These are phyloP conservation scores for Colius striatus DNA, from an alignment of 2,113 vertebrate genomes.

Conservation along the genomic window DNA sequence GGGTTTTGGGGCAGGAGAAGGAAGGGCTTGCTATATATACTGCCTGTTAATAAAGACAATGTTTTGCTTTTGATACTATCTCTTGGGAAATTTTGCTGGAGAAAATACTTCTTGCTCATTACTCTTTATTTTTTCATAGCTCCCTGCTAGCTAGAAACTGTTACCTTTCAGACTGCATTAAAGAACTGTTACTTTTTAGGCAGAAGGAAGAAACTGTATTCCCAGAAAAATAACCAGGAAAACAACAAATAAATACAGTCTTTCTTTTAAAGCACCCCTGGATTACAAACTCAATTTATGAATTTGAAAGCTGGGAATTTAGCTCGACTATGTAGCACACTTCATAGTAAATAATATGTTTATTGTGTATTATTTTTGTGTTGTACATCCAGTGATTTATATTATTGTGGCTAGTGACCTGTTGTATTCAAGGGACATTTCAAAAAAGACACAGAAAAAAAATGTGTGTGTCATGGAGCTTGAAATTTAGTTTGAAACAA, in stretches of 20 bases:
- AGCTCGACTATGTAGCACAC: not conserved
- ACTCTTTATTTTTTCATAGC: conserved; percentile 33
- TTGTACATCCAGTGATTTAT: not conserved
- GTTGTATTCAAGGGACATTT: not conserved
- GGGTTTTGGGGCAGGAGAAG: not conserved
- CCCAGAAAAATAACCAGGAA: conserved; percentile 43
- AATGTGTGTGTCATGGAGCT: not conserved
- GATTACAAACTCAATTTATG: conserved; percentile 40
- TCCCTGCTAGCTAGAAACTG: conserved; percentile 1
- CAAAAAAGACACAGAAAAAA: not conserved
- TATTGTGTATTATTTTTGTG: not conserved
- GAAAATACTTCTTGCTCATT: conserved; percentile 34
- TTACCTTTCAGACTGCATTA: conserved; percentile 42
- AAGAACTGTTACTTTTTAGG: conserved; percentile 26
- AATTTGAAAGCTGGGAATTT: conserved; percentile 11
- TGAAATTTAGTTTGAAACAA: not conserved
- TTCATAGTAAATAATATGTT: not conserved
- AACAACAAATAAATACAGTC: conserved; percentile 38
- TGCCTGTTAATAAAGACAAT: conserved; percentile 39
- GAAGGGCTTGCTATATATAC: not conserved
- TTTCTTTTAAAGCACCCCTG: conserved; percentile 1
- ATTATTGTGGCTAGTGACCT: not conserved
- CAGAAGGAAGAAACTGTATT: conserved; percentile 36
- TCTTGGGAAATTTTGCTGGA: not conserved
- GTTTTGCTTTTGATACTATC: conserved; percentile 36